phyloP scores from a whole-genome alignment of 2,113 vertebrate species.

The Emydura subglobosa region DNA sequence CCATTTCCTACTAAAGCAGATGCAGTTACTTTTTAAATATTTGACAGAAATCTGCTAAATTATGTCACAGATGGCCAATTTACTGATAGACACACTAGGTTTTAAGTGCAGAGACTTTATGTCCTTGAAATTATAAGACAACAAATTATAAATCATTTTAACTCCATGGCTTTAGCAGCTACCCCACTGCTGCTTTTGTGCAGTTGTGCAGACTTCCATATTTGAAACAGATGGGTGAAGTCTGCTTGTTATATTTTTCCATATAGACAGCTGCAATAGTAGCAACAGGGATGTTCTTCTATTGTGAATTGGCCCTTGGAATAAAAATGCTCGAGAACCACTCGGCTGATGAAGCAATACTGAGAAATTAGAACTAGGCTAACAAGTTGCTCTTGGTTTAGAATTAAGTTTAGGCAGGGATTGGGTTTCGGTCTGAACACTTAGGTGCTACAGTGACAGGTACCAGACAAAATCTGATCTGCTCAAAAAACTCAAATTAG shows the following conservation, averaged over 20 bases:
- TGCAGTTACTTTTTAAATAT: conserved; percentile 1
- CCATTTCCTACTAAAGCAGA: not conserved
- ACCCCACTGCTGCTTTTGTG: not conserved
- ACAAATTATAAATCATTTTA: conserved; percentile 1
- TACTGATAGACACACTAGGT: conserved; percentile 11
- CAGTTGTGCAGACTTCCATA: not conserved
- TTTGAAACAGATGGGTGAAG: not conserved
- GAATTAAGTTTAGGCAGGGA: not conserved
- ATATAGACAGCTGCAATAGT: not conserved
- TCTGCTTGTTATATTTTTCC: not conserved
- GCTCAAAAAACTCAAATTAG: not conserved
- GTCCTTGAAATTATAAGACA: conserved; percentile 22
- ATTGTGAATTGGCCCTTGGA: not conserved
- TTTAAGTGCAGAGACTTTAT: conserved; percentile 16
- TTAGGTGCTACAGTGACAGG: not conserved
- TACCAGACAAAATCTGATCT: not conserved
- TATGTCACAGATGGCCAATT: conserved; percentile 1
- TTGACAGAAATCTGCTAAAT: conserved; percentile 4
- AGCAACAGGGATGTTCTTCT: not conserved
- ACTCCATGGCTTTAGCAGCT: not conserved
- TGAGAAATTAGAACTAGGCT: not conserved
- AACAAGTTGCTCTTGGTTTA: not conserved
- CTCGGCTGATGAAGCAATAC: not conserved
- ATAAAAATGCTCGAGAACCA: not conserved
- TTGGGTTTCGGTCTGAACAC: not conserved